Evolutionary conservation across 2,797 vertebrate genomes (phyloP).

Genomic region (Sebastes hopkinsi): DNA sequence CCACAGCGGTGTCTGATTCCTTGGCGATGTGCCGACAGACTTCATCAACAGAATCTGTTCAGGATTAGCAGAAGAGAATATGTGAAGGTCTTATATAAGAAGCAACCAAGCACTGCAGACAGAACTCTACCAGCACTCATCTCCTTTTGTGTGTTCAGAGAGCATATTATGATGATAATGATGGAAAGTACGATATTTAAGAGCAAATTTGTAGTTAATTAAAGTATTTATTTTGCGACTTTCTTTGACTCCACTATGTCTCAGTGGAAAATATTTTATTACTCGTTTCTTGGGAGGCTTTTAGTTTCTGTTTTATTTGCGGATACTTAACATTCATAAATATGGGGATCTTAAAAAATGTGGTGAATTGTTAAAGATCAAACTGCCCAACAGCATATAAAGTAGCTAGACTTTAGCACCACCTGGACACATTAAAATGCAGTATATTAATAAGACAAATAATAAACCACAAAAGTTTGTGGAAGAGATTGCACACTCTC

Average conservation of each 20-base stretch:
- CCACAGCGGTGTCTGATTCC: slow-evolving; percentile 81
- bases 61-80: slow-evolving; percentile 13
- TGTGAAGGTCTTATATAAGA: not conserved
- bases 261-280: not conserved
- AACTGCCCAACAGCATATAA: not conserved
- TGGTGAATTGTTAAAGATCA: not conserved
- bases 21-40: slow-evolving; percentile 79
- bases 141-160: not conserved
- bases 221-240: not conserved
- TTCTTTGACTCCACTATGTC: not conserved
- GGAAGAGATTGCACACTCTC: not conserved
- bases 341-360: not conserved
- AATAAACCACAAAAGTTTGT: not conserved
- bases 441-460: not conserved
- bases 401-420: not conserved
- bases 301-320: not conserved
- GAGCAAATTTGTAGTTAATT: not conserved
- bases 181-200: not conserved
- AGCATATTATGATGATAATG: not conserved
- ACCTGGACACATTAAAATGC: not conserved
- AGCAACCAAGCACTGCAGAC: not conserved
- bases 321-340: not conserved
- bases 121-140: not conserved
- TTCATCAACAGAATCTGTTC: slow-evolving; percentile 79
- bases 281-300: not conserved